phyloP scores from a whole-genome alignment of 1,140 invertebrate species.

The Muscidifurax raptorellus region DNA sequence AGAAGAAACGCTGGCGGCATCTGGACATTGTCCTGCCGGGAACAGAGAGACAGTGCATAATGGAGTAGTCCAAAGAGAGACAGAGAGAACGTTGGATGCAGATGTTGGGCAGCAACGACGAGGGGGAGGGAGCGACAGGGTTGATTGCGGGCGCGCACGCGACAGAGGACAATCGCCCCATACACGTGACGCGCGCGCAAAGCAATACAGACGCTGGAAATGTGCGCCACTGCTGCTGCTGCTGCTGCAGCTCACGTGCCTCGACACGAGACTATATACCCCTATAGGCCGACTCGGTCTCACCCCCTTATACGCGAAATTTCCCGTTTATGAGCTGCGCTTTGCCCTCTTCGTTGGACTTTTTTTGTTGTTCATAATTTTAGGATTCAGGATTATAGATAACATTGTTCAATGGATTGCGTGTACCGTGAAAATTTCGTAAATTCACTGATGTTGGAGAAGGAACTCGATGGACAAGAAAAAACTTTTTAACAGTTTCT shows the following conservation, averaged over 20 bases:
- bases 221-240: not conserved
- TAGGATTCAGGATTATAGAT: too few relatives aligned
- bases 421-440: too few relatives aligned
- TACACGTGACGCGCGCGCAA: slow-evolving; percentile 59
- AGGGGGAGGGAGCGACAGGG: not conserved
- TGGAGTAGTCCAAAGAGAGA: not conserved
- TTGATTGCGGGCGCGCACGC: not conserved
- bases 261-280: slow-evolving; percentile 25
- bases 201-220: slow-evolving; percentile 14
- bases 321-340: not conserved
- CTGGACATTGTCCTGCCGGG: not conserved
- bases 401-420: too few relatives aligned
- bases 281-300: not conserved
- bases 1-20: not conserved
- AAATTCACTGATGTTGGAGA: not conserved
- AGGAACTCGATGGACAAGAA: not conserved
- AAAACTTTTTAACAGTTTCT: not conserved
- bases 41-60: slow-evolving; percentile 6
- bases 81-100: not conserved
- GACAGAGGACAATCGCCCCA: slow-evolving; percentile 46
- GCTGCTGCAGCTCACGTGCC: slow-evolving; percentile 38
- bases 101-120: not conserved
- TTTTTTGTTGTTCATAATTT: too few relatives aligned
- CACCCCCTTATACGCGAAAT: not conserved
- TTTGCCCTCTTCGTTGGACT: not conserved